A percentile compares a stretch with the other conserved stretches of the same genome.
These are phyloP conservation scores for Menidia beryllina DNA, from an alignment of 2,113 vertebrate genomes.

Conservation along the genomic window DNA sequence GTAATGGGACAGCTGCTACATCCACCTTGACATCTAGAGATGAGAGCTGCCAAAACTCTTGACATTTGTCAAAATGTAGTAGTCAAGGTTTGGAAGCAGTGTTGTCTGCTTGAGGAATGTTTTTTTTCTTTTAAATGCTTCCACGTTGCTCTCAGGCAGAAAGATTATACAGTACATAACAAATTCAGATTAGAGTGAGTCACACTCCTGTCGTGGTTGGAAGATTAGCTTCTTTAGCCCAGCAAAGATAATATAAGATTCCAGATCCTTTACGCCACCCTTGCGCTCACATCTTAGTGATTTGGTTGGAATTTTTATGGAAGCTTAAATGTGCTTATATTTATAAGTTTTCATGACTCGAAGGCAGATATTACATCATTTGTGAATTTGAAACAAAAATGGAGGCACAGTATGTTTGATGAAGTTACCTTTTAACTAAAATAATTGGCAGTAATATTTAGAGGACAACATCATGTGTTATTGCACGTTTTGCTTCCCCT, in stretches of 20 bases:
- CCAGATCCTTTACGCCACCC: conserved; percentile 6
- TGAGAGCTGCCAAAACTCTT: conserved; percentile 15
- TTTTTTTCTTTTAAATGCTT: conserved; percentile 4
- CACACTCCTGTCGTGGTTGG: background rate
- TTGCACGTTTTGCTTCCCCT: too few relatives aligned
- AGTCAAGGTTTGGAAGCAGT: background rate
- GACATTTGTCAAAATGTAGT: conserved; percentile 17
- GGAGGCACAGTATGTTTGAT: too few relatives aligned
- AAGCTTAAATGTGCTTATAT: background rate
- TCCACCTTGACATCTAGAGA: conserved; percentile 23
- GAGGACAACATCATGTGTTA: too few relatives aligned
- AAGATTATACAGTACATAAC: background rate
- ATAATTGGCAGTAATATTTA: too few relatives aligned
- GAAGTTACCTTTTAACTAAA: too few relatives aligned
- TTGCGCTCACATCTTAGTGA: background rate
- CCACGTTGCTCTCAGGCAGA: background rate
- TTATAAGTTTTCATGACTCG: too few relatives aligned
- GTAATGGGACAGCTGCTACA: conserved; percentile 16
- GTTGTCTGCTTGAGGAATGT: conserved; percentile 18
- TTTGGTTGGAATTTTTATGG: background rate
- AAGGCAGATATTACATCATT: too few relatives aligned
- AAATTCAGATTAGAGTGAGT: conserved; percentile 10
- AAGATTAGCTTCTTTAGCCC: background rate
- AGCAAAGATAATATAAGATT: background rate
- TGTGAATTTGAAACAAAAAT: too few relatives aligned